A percentile compares a stretch with the other conserved stretches of the same genome.
These are phyloP conservation scores for Mesorhabditis belari DNA, from an alignment of 2,888 invertebrate genomes.

Conservation along the genomic window DNA sequence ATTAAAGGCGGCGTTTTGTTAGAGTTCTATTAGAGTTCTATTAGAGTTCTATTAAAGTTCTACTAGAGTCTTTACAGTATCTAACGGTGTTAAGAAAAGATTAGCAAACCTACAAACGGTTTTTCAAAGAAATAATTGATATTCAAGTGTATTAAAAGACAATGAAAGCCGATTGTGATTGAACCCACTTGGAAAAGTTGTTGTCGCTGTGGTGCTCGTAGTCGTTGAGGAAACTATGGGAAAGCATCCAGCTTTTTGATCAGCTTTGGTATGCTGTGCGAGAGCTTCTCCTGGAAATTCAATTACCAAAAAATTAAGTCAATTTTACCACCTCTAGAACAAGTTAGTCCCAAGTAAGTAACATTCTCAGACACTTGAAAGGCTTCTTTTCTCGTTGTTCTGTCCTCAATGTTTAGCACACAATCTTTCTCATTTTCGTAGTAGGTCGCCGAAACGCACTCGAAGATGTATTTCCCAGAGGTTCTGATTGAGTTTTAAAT, in stretches of 20 bases:
- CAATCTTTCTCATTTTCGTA: constrained; percentile 49
- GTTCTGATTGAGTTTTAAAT: constrained; percentile 13
- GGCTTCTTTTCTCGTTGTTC: constrained; percentile 15
- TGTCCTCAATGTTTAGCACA: constrained; percentile 45
- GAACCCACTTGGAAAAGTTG: background rate
- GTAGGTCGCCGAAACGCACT: constrained; percentile 51
- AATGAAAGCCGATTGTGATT: no score
- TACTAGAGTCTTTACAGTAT: no score
- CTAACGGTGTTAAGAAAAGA: no score
- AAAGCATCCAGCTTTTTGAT: constrained; percentile 1
- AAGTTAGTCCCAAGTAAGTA: constrained; percentile 39
- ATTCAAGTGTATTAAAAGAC: no score
- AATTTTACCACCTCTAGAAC: constrained; percentile 16
- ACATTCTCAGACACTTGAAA: constrained; percentile 25
- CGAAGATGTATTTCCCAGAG: constrained; percentile 48
- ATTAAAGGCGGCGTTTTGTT: no score
- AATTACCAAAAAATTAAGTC: background rate
- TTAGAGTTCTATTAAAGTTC: no score
- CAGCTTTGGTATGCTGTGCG: background rate
- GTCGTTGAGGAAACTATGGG: background rate
- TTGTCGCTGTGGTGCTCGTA: background rate
- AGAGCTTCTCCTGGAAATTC: constrained; percentile 5
- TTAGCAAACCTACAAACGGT: no score
- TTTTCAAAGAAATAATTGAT: no score
- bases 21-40: no score